Evolutionary conservation across 1,140 invertebrate genomes (phyloP), one percentile per base, ranked within the genome.

Genomic region (Cardiocondyla obscurior): DNA sequence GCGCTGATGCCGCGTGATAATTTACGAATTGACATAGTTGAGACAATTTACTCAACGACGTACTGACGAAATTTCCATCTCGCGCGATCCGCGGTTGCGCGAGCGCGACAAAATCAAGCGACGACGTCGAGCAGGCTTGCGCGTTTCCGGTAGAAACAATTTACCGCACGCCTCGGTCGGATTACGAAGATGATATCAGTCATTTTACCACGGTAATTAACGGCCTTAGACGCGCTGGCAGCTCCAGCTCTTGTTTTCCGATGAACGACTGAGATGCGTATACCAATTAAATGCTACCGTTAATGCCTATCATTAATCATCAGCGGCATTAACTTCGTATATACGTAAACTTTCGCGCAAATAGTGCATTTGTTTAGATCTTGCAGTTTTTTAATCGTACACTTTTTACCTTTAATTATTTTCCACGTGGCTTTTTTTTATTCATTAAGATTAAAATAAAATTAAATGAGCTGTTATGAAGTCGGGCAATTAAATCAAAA

Each of bases 191-290:
- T 88, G 82, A 85, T 89, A 89, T 90, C 90, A 83, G 84, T 77
- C 62, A 90, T 90, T 90, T 90, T 90, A 86, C 89, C 89, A 90
- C 88, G 89, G 81, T 77, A 90, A 90, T 90, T 90, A 90, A 87
- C 84, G 36, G 65, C 33, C 44, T 67, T 76, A 51, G 74, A 81
- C 58, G 42, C 62, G 74, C 72, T 51, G 55, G 36, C 44, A 85
- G 83, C 49, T 77, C n/a, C 30, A 49, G 64, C 86, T 83, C 74
- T 76, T 85, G 14, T 60, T 84, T 70, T 85, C 74, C 67, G 62
- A 70, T 65, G 62, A 46, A 5, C 25, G n/a, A 46, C 46, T 33
- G 44, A 74, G 77, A 86, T 74, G 62, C 42, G 46, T 16, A 72
- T 30, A 22, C n/a, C 69, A 25, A 86, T 85, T 86, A 85, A 86